These are phyloP conservation scores for Eupelmus urozonus DNA, from an alignment of 2,888 invertebrate species.

Conservation along the genomic window DNA sequence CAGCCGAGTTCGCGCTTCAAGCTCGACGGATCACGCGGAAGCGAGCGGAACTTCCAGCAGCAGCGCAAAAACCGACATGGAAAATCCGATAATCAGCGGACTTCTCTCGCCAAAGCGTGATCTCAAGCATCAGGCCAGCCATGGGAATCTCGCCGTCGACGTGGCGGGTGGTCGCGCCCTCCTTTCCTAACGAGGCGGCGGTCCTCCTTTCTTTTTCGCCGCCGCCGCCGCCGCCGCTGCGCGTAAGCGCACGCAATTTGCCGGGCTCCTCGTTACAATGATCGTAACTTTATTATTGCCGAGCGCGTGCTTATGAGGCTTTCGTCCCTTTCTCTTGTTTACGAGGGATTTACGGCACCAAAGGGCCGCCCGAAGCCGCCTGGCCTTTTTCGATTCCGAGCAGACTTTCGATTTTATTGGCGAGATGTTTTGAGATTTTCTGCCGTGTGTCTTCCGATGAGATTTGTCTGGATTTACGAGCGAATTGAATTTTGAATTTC, in stretches of 20 bases:
- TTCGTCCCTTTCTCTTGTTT: constrained; percentile 20
- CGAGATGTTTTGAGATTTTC: too few relatives aligned
- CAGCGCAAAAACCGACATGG: neutral
- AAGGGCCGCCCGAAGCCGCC: too few relatives aligned
- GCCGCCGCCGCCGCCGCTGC: neutral
- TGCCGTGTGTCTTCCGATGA: too few relatives aligned
- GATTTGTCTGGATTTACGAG: constrained; percentile 18
- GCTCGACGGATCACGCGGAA: too few relatives aligned
- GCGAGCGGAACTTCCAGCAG: too few relatives aligned
- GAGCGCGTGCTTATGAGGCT: too few relatives aligned
- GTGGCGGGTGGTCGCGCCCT: constrained; percentile 22
- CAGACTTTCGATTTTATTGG: neutral
- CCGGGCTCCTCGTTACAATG: constrained; percentile 41
- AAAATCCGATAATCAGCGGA: constrained; percentile 23
- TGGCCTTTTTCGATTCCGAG: neutral
- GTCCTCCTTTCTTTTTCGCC: neutral
- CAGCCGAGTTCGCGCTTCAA: too few relatives aligned
- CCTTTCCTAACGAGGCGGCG: constrained; percentile 5
- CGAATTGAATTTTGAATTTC: constrained; percentile 4
- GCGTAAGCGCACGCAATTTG: constrained; percentile 20
- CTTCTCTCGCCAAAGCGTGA: neutral
- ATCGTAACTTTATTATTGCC: constrained; percentile 52
- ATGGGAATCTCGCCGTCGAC: constrained; percentile 34
- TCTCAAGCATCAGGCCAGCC: neutral
- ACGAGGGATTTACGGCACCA: constrained; percentile 43